Evolutionary conservation across 2,113 vertebrate genomes (phyloP).

Genomic region (Anser cygnoides): DNA sequence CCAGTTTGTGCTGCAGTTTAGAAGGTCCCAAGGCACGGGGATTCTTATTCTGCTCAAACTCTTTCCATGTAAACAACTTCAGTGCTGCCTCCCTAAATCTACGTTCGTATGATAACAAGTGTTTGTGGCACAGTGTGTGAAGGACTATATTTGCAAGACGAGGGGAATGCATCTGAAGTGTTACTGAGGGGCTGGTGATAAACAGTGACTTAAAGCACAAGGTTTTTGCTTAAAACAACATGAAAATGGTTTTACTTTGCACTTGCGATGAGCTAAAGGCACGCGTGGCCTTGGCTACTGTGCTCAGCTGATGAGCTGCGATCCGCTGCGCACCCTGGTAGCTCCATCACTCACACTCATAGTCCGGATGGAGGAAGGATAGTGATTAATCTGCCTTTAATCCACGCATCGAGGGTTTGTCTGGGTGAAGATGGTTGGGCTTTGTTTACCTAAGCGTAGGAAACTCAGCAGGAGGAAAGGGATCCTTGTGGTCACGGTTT

Average conservation of each 20-base stretch:
- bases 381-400: neutral
- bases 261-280: neutral
- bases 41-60: neutral
- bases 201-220: neutral
- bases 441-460: neutral
- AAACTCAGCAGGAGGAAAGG: neutral
- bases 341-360: neutral
- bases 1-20: neutral
- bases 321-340: neutral
- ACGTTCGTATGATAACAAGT: neutral
- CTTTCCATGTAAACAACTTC: constrained; percentile 13
- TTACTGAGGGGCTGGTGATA: neutral
- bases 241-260: constrained; percentile 2
- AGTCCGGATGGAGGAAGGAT: neutral
- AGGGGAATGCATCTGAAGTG: neutral
- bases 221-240: neutral
- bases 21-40: constrained; percentile 1
- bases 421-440: neutral
- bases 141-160: neutral
- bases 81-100: constrained; percentile 25
- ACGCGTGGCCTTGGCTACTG: neutral
- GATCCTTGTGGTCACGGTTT: neutral
- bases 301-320: neutral
- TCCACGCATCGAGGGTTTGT: neutral
- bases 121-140: neutral